Base-by-base conservation (phyloP, 1,140 invertebrate species). In the Drosophila ambigua region DNA sequence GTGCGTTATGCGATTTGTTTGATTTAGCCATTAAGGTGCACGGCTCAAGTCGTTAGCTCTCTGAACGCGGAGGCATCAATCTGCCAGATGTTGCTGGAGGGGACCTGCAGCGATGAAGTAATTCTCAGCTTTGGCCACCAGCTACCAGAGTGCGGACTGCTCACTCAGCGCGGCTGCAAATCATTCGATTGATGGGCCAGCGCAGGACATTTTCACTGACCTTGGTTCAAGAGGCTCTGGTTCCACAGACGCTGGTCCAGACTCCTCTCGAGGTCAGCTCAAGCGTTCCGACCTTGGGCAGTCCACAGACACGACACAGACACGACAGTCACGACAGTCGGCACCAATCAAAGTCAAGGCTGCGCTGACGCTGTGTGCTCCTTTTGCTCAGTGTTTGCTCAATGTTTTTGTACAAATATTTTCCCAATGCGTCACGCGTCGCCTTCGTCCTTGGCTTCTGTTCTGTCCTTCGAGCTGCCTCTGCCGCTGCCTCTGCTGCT, bases 351-450 rank as follows among this genome's bases (percentile, higher is more conserved):
- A 82, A 85, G 82, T 87, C 79, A 88, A 87, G 82, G 82, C 80
- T 45, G 26, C 50, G 7, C 61, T 49, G 49, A 48, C 53, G 74
- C 65, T 82, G 78, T 78, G 73, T 75, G 78, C 78, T 87, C 62
- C 83, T 75, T 81, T 69, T 52, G 1, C 23, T 24, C 26, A 58
- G 51, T 39, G 45, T 35, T 41, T 58, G 45, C 76, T 62, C 71
- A 68, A 64, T 83, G 76, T 88, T 69, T 39, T 69, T 69, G 76
- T 88, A 73, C 79, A 88, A 88, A 88, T 87, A 88, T 79, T 64
- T 77, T 35, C 55, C 53, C 73, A 79, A 88, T 88, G 68, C 84
- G 83, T 87, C 83, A 87, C 83, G 83, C 83, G 83, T 88, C 61
- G 76, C 43, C 64, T 62, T 49, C 62, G 83, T 77, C 83, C 83